Evolutionary conservation across 2,797 vertebrate species (phyloP).

Genomic region (Silurus lanzhouensis): DNA sequence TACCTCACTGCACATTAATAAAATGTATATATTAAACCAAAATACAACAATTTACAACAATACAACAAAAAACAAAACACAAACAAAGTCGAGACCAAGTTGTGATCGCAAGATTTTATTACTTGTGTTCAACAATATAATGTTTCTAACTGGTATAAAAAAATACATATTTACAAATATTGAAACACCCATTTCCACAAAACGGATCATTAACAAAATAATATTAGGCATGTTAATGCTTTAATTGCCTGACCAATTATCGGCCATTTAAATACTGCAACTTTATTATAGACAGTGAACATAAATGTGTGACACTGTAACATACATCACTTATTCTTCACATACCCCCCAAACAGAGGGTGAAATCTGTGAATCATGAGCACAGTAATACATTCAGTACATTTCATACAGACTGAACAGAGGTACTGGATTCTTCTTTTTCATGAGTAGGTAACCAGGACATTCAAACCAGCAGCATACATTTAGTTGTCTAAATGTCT

Average conservation of each 20-base stretch:
- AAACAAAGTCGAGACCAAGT: not conserved
- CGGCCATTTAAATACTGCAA: conserved; percentile 19
- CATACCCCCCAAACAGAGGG: conserved; percentile 23
- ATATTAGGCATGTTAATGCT: not conserved
- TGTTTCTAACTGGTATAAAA: conserved; percentile 48
- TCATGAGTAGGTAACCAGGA: not conserved
- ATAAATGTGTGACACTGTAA: not conserved
- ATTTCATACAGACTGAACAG: conserved; percentile 31
- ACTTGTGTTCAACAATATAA: conserved; percentile 33
- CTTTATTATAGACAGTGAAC: not conserved
- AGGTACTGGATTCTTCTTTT: conserved; percentile 51
- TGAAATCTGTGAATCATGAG: conserved; percentile 11
- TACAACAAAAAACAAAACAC: not conserved
- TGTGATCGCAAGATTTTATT: conserved; percentile 16
- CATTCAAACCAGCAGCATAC: conserved; percentile 13
- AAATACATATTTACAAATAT: conserved; percentile 39
- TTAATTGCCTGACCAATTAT: not conserved
- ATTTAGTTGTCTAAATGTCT: not conserved
- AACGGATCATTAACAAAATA: conserved; percentile 8
- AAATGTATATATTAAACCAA: not conserved
- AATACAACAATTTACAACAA: not conserved
- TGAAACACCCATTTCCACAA: conserved; percentile 16
- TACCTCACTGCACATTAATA: not conserved
- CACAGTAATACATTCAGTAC: conserved; percentile 9
- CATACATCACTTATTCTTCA: conserved; percentile 38